Evolutionary conservation across 2,888 invertebrate species (phyloP).

Genomic region (Drosophila anomalata): DNA sequence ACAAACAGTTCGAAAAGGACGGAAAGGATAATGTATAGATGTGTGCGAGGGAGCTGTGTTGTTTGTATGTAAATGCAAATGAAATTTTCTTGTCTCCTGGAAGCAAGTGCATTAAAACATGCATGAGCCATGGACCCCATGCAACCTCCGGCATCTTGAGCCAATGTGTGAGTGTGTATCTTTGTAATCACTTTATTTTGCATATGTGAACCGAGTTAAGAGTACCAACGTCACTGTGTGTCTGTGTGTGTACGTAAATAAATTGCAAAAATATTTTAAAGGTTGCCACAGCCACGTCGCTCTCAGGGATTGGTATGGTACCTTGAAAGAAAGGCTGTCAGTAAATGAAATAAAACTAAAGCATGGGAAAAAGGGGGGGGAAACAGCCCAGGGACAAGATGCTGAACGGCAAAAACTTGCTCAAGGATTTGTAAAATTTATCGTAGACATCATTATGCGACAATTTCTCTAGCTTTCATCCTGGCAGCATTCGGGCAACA

Average conservation of each 20-base stretch:
- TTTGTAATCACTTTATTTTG: slow-evolving; percentile 77
- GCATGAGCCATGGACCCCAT: slow-evolving; percentile 42
- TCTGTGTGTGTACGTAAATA: slow-evolving; percentile 53
- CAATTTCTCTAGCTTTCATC: slow-evolving; percentile 59
- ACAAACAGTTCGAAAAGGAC: slow-evolving; percentile 40
- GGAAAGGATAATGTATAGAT: slow-evolving; percentile 13
- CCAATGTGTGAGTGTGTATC: slow-evolving; percentile 33
- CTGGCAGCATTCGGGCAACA: slow-evolving; percentile 35
- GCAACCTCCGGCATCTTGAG: slow-evolving; percentile 17
- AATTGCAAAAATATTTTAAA: slow-evolving; percentile 78
- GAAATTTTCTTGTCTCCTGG: slow-evolving; percentile 60
- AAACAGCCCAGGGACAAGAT: slow-evolving; percentile 19
- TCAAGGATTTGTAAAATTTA: slow-evolving; percentile 74
- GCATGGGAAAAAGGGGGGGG: slow-evolving; percentile 6
- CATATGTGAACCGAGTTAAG: slow-evolving; percentile 69
- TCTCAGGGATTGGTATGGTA: slow-evolving; percentile 20
- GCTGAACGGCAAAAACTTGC: slow-evolving; percentile 50
- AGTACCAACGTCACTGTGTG: slow-evolving; percentile 43
- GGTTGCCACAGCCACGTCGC: slow-evolving; percentile 66
- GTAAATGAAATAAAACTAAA: slow-evolving; percentile 63
- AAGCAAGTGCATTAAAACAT: slow-evolving; percentile 63
- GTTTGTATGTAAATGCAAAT: slow-evolving; percentile 56
- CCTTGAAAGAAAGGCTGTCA: slow-evolving; percentile 34
- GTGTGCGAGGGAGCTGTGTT: slow-evolving; percentile 14
- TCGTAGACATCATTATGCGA: slow-evolving; percentile 76